Conservation (phyloP, 2,113 vertebrate genomes). For the Lichenostomus cassidix region DNA sequence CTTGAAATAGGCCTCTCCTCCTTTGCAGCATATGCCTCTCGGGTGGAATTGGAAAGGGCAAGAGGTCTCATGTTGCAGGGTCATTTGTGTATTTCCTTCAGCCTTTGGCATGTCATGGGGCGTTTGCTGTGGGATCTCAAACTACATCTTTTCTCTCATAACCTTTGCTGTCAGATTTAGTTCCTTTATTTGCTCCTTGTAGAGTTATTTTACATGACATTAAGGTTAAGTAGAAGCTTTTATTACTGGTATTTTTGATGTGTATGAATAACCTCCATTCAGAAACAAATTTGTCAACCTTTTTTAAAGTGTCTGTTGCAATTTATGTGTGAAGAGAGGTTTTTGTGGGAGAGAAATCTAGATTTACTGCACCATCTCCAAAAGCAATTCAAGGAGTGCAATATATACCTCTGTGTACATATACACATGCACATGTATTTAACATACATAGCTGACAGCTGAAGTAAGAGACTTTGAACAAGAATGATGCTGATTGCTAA, state of each 20-base stretch:
- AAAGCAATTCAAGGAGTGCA: background rate
- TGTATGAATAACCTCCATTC: slow-evolving; percentile 70
- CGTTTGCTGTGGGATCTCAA: slow-evolving; percentile 75
- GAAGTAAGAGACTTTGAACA: slow-evolving; percentile 11
- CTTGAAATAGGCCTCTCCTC: slow-evolving; percentile 69
- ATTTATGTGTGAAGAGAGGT: slow-evolving; percentile 40
- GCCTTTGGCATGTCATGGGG: slow-evolving; percentile 62
- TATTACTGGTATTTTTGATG: slow-evolving; percentile 70
- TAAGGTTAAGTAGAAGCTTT: slow-evolving; percentile 74
- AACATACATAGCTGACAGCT: background rate
- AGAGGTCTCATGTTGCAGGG: slow-evolving; percentile 82
- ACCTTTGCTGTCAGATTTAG: slow-evolving; percentile 82
- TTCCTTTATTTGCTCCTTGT: slow-evolving; percentile 71
- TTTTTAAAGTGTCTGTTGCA: slow-evolving; percentile 68
- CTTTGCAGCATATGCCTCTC: slow-evolving; percentile 79
- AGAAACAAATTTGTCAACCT: slow-evolving; percentile 71
- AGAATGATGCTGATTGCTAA: background rate
- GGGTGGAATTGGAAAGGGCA: slow-evolving; percentile 81
- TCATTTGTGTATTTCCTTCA: slow-evolving; percentile 73
- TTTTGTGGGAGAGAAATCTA: background rate
- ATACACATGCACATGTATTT: background rate
- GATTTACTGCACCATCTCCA: slow-evolving; percentile 16
- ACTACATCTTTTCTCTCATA: slow-evolving; percentile 76
- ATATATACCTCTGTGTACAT: background rate
- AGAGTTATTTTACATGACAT: slow-evolving; percentile 71